Conservation (phyloP, 2,888 invertebrate genomes). For the Drosophila rubida region DNA sequence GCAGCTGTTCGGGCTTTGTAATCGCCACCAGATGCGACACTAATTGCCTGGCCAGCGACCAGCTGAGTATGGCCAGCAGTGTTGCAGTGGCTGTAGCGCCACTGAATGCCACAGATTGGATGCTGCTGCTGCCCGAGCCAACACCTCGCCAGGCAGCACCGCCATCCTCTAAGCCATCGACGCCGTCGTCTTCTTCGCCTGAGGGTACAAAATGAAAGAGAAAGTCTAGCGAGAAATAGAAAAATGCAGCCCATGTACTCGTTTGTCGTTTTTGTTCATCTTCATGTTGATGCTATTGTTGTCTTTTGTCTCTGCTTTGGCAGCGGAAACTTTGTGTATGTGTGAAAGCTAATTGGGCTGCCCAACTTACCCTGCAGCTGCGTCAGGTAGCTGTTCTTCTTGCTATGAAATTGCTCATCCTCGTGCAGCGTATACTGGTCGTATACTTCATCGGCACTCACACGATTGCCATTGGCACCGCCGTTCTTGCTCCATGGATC, state of each 20-base stretch:
- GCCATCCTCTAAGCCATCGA: conserved; percentile 65
- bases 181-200: conserved; percentile 73
- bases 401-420: conserved; percentile 81
- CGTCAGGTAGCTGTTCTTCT: conserved; percentile 84
- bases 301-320: conserved; percentile 28
- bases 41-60: conserved; percentile 74
- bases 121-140: conserved; percentile 41
- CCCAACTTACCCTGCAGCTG: conserved; percentile 83
- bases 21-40: conserved; percentile 56
- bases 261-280: conserved; percentile 20
- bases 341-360: conserved; percentile 64
- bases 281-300: conserved; percentile 37
- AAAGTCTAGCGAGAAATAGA: conserved; percentile 81
- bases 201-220: conserved; percentile 82
- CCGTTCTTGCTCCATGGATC: conserved; percentile 76
- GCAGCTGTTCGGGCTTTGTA: conserved; percentile 42
- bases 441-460: conserved; percentile 73
- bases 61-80: conserved; percentile 68
- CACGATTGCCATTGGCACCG: conserved; percentile 78
- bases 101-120: conserved; percentile 39
- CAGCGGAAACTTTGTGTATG: conserved; percentile 26
- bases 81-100: conserved; percentile 41
- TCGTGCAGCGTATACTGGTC: conserved; percentile 83
- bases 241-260: conserved; percentile 67
- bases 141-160: conserved; percentile 72